Evolutionary conservation across 1,140 invertebrate species (phyloP), one percentile per base, ranked within the genome.

Genomic region (Drosophila pallidifrons): DNA sequence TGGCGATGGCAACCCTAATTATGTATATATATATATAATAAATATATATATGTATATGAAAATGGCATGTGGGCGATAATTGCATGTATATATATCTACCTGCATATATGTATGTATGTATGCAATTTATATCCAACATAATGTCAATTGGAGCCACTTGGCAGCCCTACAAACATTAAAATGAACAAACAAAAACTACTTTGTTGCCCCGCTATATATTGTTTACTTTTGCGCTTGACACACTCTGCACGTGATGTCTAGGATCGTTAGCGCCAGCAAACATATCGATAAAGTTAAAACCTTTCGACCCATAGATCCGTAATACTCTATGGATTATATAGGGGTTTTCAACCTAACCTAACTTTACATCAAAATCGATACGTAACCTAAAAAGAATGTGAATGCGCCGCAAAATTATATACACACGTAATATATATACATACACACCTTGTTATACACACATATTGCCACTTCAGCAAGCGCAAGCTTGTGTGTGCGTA

Each of bases 311-410:
- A 58, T 7, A 46, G 45, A 67, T 60, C 65, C 20, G 28, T 38
- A 45, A 43, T 41, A 60, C 54, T 60, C 46, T 7, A 25, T 16
- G 47, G 58, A 49, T 25, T 49, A 46, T 35, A 45, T 46, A 80
- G 77, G 51, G 51, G 78, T 78, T 69, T 80, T 79, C 75, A 57
- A 76, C 65, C 61, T 89, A 89, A 89, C 85, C 85, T 77, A 65
- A 89, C 75, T 81, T 52, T 63, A 46, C 51, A 89, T 67, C 74
- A 88, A 90, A 89, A 89, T 89, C 85, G 86, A 89, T 89, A 89
- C 86, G 85, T 89, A 89, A 89, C 85, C 85, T 89, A 90, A 79
- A 88, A 89, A 89, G 71, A 89, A 88, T 81, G 75, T 89, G 75
- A 87, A 71, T 69, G 75, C 68, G 82, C 60, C 72, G 83, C 83